These are phyloP conservation scores for Ameiurus melas DNA, from an alignment of 2,113 vertebrate species.

Conservation along the genomic window DNA sequence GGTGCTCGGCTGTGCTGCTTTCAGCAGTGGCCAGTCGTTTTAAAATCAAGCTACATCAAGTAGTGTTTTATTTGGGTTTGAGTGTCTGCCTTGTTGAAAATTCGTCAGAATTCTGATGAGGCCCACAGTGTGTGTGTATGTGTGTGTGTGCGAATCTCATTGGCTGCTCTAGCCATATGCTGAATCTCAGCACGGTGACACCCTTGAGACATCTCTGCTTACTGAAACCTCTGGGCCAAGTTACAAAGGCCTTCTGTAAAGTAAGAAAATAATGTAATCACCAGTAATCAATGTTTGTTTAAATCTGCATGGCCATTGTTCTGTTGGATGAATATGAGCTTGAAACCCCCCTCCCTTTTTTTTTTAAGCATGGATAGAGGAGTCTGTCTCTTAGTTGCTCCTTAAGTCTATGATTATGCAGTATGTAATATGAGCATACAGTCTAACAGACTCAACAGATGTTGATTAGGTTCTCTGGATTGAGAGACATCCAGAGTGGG, in stretches of 20 bases:
- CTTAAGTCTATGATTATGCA: constrained; percentile 9
- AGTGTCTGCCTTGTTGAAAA: constrained; percentile 27
- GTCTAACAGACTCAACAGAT: constrained; percentile 11
- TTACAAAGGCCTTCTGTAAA: constrained; percentile 8
- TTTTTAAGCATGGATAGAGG: constrained; percentile 21
- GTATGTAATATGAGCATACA: constrained; percentile 17
- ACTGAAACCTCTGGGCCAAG: background rate
- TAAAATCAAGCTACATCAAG: background rate
- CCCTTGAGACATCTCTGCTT: constrained; percentile 23
- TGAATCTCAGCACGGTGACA: constrained; percentile 13
- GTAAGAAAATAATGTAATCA: background rate
- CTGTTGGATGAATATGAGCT: constrained; percentile 14
- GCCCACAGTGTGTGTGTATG: background rate
- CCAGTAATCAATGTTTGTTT: constrained; percentile 10
- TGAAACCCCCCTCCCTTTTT: background rate
- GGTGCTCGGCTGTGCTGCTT: constrained; percentile 13
- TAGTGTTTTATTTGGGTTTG: constrained; percentile 13
- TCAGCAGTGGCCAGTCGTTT: background rate
- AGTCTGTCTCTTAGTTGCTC: constrained; percentile 26
- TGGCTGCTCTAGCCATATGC: constrained; percentile 8
- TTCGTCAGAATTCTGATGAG: constrained; percentile 36
- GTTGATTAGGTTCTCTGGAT: constrained; percentile 11
- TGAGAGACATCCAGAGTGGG: constrained; percentile 5
- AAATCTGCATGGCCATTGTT: background rate
- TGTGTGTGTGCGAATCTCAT: constrained; percentile 7